Percentiles rank a stretch among this genome's conserved stretches.
Conservation (phyloP, 2,888 invertebrate genomes). For the Pogonocherus hispidulus region DNA sequence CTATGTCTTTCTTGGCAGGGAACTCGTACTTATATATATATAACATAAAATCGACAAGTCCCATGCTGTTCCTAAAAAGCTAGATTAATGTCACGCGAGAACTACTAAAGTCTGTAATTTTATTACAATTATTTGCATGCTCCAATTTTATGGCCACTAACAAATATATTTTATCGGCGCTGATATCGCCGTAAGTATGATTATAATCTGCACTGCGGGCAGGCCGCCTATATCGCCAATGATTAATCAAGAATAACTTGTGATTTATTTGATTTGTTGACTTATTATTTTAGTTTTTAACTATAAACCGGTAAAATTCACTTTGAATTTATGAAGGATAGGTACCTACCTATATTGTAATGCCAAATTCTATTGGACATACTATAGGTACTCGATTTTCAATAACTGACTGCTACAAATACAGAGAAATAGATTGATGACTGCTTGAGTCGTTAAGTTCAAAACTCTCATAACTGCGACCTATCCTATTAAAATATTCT, state of each 20-base stretch:
- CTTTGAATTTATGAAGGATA: too few relatives aligned
- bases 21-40: background rate
- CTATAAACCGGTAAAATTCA: too few relatives aligned
- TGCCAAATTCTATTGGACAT: too few relatives aligned
- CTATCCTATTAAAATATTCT: too few relatives aligned
- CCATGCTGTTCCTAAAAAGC: constrained; percentile 1
- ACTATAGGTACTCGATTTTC: too few relatives aligned
- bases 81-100: constrained; percentile 34
- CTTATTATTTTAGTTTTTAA: too few relatives aligned
- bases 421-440: too few relatives aligned
- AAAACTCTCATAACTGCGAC: too few relatives aligned
- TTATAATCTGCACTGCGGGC: constrained; percentile 34
- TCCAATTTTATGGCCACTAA: constrained; percentile 38
- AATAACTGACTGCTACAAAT: too few relatives aligned
- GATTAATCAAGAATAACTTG: constrained; percentile 30
- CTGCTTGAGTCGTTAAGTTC: too few relatives aligned
- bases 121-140: constrained; percentile 52
- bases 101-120: constrained; percentile 45
- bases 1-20: constrained; percentile 13
- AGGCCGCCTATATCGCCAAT: constrained; percentile 16
- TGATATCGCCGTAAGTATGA: constrained; percentile 30
- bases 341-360: too few relatives aligned
- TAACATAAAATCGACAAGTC: constrained; percentile 3
- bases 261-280: too few relatives aligned
- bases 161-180: constrained; percentile 36